Evolutionary conservation across 2,888 invertebrate species (phyloP).

Genomic region (Pristionchus fissidentatus): DNA sequence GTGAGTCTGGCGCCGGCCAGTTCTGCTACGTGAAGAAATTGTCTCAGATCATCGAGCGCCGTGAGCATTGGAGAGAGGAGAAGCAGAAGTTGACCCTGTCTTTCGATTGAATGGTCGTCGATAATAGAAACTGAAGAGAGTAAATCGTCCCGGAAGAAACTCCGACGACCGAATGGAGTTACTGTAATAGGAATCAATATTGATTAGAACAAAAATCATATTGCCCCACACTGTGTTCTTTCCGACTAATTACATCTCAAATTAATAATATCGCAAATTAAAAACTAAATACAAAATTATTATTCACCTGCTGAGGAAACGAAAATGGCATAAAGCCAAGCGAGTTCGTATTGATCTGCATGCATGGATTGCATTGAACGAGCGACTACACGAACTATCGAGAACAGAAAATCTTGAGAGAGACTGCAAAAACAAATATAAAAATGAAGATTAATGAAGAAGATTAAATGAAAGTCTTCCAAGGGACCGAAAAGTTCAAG

Average conservation of each 20-base stretch:
- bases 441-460: too few relatives aligned
- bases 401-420: constrained; percentile 34
- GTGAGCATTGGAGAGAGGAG: constrained; percentile 6
- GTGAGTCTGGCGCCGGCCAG: constrained; percentile 4
- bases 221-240: too few relatives aligned
- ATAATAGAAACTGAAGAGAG: background rate
- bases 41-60: background rate
- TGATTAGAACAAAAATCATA: too few relatives aligned
- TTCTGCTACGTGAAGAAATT: constrained; percentile 11
- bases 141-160: background rate
- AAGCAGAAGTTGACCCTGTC: background rate
- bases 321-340: constrained; percentile 40
- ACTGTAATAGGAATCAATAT: background rate
- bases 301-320: constrained; percentile 37
- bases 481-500: background rate
- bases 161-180: background rate
- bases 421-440: constrained; percentile 39
- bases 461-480: too few relatives aligned
- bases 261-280: too few relatives aligned
- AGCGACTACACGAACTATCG: constrained; percentile 15
- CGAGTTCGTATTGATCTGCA: constrained; percentile 36
- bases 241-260: too few relatives aligned
- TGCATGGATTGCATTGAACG: constrained; percentile 35
- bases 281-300: too few relatives aligned
- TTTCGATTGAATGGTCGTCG: background rate